phyloP scores from a whole-genome alignment of 1,140 invertebrate species.

The Ostrea edulis region DNA sequence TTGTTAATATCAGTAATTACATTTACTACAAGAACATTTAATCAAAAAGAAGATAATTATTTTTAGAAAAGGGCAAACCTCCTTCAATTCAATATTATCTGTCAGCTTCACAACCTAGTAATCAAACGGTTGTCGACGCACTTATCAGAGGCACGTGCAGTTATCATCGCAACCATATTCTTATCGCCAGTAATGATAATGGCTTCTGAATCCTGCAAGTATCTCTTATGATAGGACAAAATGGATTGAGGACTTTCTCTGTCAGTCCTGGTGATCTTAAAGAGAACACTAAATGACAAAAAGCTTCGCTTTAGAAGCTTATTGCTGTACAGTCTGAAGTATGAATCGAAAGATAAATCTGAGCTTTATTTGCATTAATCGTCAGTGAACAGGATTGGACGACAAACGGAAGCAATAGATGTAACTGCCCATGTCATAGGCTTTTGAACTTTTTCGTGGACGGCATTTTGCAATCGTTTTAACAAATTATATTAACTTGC shows the following conservation, averaged over 20 bases:
- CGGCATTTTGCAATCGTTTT: no score
- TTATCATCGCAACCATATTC: not conserved
- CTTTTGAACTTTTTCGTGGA: not conserved
- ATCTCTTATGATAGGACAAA: not conserved
- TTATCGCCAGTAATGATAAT: constrained; percentile 7
- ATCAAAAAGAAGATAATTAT: no score
- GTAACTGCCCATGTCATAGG: not conserved
- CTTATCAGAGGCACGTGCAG: constrained; percentile 8
- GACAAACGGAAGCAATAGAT: not conserved
- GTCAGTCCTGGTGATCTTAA: not conserved
- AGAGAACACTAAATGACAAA: constrained; percentile 1
- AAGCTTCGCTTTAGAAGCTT: constrained; percentile 22
- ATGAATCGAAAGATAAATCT: not conserved
- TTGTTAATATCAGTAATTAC: no score
- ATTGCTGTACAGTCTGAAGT: not conserved
- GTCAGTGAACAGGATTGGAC: not conserved
- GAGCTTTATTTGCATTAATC: not conserved
- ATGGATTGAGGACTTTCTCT: not conserved
- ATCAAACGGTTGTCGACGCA: not conserved
- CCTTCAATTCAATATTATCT: not conserved
- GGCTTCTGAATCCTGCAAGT: not conserved
- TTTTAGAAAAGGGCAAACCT: no score
- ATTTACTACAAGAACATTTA: no score
- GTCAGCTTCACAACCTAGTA: not conserved
- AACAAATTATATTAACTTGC: no score